phyloP scores from a whole-genome alignment of 2,797 vertebrate species.

The Hydrophis major region DNA sequence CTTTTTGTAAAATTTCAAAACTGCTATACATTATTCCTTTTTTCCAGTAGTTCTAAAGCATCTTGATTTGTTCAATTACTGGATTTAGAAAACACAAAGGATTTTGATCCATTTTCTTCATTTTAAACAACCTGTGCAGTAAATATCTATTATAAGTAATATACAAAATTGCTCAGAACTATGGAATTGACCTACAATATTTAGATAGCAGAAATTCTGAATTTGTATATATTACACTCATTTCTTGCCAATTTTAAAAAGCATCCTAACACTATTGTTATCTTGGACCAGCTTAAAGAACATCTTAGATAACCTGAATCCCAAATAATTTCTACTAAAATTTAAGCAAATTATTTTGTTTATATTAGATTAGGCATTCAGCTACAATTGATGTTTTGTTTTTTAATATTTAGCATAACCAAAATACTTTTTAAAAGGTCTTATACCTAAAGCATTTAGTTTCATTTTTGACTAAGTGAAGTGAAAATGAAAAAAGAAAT shows the following conservation, averaged over 20 bases:
- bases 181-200: neutral
- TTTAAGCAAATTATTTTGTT: neutral
- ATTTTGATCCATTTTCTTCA: neutral
- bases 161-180: neutral
- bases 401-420: neutral
- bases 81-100: neutral
- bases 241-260: neutral
- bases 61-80: neutral
- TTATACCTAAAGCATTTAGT: neutral
- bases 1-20: neutral
- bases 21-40: neutral
- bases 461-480: neutral
- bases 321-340: neutral
- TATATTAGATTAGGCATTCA: neutral
- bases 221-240: neutral
- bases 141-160: neutral
- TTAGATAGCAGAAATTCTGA: neutral
- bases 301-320: neutral
- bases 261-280: neutral
- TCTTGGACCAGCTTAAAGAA: constrained; percentile 1
- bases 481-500: constrained; percentile 26
- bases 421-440: neutral
- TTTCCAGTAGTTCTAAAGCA: neutral
- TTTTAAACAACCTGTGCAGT: neutral
- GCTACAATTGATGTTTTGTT: neutral